Percentiles rank a stretch among this genome's conserved stretches.
phyloP scores from a whole-genome alignment of 2,797 vertebrate species.

The Muraenolepis orangiensis region DNA sequence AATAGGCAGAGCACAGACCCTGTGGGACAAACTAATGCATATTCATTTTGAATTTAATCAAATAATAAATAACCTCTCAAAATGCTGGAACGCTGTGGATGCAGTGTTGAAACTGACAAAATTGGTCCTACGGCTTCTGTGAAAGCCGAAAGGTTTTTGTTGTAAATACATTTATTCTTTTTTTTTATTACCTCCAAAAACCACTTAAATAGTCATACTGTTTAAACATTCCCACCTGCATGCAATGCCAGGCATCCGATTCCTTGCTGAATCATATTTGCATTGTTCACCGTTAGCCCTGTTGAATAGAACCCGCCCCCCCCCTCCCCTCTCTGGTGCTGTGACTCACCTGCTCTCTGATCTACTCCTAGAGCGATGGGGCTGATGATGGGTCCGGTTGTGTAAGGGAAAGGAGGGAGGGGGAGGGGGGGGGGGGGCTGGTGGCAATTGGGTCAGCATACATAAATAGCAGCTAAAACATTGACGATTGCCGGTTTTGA shows the following conservation, averaged over 20 bases:
- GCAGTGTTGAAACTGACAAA: neutral
- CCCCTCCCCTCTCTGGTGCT: slow-evolving; percentile 41
- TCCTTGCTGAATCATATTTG: neutral
- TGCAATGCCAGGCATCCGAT: slow-evolving; percentile 1
- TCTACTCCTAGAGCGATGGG: slow-evolving; percentile 59
- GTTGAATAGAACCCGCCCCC: slow-evolving; percentile 31
- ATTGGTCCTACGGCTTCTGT: neutral
- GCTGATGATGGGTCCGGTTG: slow-evolving; percentile 48
- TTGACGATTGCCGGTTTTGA: slow-evolving; percentile 2
- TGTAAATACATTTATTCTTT: slow-evolving; percentile 2
- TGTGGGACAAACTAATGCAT: slow-evolving; percentile 40
- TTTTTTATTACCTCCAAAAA: slow-evolving; percentile 3
- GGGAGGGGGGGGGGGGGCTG: slow-evolving; percentile 34
- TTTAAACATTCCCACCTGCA: slow-evolving; percentile 12
- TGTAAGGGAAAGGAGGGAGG: slow-evolving; percentile 37
- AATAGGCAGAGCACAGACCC: slow-evolving; percentile 27
- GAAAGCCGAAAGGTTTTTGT: neutral
- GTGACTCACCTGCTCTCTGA: slow-evolving; percentile 73
- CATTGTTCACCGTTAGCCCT: slow-evolving; percentile 6
- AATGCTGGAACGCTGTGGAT: neutral
- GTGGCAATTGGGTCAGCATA: slow-evolving; percentile 45
- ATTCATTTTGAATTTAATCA: slow-evolving; percentile 41
- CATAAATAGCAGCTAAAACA: slow-evolving; percentile 43
- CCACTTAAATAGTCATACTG: slow-evolving; percentile 6
- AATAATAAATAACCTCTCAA: neutral